Conservation (phyloP, 1,140 invertebrate species). For the Heliothis virescens region DNA sequence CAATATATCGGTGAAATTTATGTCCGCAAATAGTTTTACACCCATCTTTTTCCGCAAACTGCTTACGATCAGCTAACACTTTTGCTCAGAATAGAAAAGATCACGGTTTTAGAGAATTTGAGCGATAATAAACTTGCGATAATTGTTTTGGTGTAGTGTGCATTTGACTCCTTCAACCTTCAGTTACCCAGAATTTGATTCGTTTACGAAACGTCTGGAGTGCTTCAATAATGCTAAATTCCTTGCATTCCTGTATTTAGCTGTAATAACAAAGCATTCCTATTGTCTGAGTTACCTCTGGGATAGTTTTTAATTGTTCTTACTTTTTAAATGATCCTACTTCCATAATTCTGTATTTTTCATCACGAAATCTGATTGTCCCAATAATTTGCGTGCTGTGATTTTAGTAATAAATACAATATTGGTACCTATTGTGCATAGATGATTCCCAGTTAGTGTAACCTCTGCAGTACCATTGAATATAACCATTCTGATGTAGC, state of each 20-base stretch:
- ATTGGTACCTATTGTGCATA: background rate
- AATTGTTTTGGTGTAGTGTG: conserved; percentile 25
- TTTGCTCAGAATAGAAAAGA: conserved; percentile 31
- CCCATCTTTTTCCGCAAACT: conserved; percentile 9
- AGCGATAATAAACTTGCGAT: conserved; percentile 11
- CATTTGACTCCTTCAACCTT: conserved; percentile 1
- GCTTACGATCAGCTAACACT: background rate
- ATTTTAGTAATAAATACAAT: background rate
- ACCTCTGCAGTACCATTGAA: conserved; percentile 17
- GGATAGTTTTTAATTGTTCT: background rate
- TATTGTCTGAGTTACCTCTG: too few species aligned
- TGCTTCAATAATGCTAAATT: background rate
- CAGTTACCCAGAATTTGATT: conserved; percentile 8
- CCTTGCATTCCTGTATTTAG: background rate
- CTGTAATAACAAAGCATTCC: background rate
- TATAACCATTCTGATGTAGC: conserved; percentile 29
- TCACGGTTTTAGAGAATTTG: background rate
- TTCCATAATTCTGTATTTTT: too few species aligned
- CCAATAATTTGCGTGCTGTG: background rate
- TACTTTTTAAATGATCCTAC: too few species aligned
- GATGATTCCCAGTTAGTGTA: background rate
- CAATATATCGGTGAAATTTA: conserved; percentile 11
- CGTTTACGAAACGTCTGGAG: background rate
- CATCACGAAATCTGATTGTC: too few species aligned
- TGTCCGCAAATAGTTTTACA: conserved; percentile 8